Evolutionary conservation across 2,888 invertebrate genomes (phyloP).

Genomic region (Nomada hirtipes): DNA sequence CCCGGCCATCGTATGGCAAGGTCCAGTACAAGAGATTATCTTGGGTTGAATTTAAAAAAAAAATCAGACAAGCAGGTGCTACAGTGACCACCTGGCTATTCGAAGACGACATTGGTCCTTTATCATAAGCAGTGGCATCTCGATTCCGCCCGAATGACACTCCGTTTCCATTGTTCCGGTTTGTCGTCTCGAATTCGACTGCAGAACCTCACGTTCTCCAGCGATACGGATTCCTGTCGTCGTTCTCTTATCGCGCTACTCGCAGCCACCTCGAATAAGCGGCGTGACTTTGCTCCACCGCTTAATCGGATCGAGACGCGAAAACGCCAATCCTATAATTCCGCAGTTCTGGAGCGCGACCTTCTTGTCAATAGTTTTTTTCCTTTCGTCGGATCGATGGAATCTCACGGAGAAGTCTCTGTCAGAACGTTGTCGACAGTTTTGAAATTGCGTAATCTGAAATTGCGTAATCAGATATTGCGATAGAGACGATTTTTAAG

Average conservation of each 20-base stretch:
- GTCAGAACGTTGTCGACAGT: not conserved
- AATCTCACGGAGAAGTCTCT: not conserved
- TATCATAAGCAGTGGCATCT: constrained; percentile 13
- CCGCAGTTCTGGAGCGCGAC: constrained; percentile 17
- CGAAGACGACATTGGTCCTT: constrained; percentile 15
- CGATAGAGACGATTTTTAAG: too few species aligned
- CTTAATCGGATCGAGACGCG: constrained; percentile 69
- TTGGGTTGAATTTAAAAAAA: constrained; percentile 13
- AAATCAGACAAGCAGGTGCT: constrained; percentile 65
- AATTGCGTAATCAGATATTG: too few species aligned
- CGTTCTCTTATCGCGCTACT: constrained; percentile 63
- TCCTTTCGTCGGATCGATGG: not conserved
- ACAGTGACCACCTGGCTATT: constrained; percentile 50
- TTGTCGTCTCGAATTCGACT: constrained; percentile 40
- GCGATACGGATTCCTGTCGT: constrained; percentile 57
- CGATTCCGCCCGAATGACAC: constrained; percentile 27
- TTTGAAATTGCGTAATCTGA: too few species aligned
- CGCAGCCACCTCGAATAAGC: constrained; percentile 61
- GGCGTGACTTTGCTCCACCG: constrained; percentile 61
- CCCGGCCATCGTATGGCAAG: too few species aligned
- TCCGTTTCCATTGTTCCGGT: constrained; percentile 41
- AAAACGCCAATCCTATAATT: constrained; percentile 63
- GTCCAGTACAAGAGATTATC: too few species aligned
- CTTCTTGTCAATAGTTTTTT: constrained; percentile 27
- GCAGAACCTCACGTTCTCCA: constrained; percentile 45